These are phyloP conservation scores for Ypsolopha sequella DNA, from an alignment of 2,888 invertebrate species.

Conservation along the genomic window DNA sequence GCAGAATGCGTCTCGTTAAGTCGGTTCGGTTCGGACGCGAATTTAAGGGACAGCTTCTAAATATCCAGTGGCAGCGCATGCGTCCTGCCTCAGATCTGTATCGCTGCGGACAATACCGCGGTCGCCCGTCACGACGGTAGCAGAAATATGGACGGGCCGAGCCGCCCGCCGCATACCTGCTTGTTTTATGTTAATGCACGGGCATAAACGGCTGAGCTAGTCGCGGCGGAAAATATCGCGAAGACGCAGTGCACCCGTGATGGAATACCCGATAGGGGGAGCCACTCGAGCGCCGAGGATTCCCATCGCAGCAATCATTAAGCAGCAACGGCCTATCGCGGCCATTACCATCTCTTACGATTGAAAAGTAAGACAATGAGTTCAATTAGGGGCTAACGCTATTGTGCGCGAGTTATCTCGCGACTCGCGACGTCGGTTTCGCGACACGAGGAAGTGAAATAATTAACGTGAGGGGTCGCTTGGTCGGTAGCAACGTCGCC, in stretches of 20 bases:
- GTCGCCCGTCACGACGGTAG: conserved; percentile 57
- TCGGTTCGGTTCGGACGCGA: conserved; percentile 43
- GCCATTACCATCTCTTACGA: conserved; percentile 13
- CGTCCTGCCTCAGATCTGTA: conserved; percentile 58
- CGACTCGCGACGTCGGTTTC: conserved; percentile 5
- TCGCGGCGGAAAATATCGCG: conserved; percentile 39
- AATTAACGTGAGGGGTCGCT: conserved; percentile 37
- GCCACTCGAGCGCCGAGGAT: conserved; percentile 11
- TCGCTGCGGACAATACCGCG: conserved; percentile 62
- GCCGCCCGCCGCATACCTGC: conserved; percentile 37
- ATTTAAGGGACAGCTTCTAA: conserved; percentile 67
- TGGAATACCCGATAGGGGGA: conserved; percentile 44
- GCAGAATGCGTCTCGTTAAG: conserved; percentile 63
- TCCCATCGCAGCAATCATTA: conserved; percentile 12
- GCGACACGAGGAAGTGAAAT: conserved; percentile 43
- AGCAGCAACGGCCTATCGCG: conserved; percentile 9
- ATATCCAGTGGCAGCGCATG: conserved; percentile 51
- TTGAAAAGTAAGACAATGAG: conserved; percentile 19
- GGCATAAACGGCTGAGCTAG: conserved; percentile 37
- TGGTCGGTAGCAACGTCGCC: conserved; percentile 19
- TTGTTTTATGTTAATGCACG: conserved; percentile 67
- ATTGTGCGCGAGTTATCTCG: conserved; percentile 24
- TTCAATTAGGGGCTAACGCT: conserved; percentile 28
- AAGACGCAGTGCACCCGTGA: conserved; percentile 30
- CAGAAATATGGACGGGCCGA: conserved; percentile 57